These are phyloP conservation scores for Cyprinodon diabolis DNA, from an alignment of 2,797 vertebrate species.

Conservation along the genomic window DNA sequence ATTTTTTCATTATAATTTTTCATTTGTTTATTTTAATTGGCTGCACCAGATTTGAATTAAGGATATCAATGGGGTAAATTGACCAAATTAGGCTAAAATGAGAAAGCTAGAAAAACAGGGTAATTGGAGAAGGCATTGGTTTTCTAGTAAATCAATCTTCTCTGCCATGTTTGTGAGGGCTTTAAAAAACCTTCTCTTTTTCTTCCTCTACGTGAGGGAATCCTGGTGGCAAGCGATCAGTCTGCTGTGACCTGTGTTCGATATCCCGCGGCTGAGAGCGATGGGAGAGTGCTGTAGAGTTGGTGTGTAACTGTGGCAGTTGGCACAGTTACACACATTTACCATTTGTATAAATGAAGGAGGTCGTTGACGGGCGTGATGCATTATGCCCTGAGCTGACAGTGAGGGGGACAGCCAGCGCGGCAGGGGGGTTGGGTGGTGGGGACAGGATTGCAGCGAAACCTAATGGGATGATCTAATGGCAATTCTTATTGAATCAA, in stretches of 20 bases:
- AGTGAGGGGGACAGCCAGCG: constrained; percentile 76
- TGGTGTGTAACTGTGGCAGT: constrained; percentile 32
- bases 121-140: constrained; percentile 57
- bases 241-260: constrained; percentile 67
- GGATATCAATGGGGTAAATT: constrained; percentile 43
- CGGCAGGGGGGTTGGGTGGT: constrained; percentile 37
- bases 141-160: constrained; percentile 71
- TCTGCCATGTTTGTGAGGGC: constrained; percentile 37
- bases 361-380: constrained; percentile 84
- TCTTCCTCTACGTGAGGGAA: constrained; percentile 67
- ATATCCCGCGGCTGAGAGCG: constrained; percentile 72
- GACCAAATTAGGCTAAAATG: constrained; percentile 78
- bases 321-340: constrained; percentile 59
- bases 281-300: constrained; percentile 52
- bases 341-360: constrained; percentile 89
- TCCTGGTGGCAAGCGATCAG: constrained; percentile 74
- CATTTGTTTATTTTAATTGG: neutral
- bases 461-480: constrained; percentile 94
- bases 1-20: neutral
- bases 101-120: constrained; percentile 55
- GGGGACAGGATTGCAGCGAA: constrained; percentile 43
- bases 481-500: constrained; percentile 99
- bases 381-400: constrained; percentile 85
- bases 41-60: neutral
- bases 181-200: constrained; percentile 49